These are phyloP conservation scores for Mellivora capensis DNA, from an alignment of 2,113 vertebrate species.

Conservation along the genomic window DNA sequence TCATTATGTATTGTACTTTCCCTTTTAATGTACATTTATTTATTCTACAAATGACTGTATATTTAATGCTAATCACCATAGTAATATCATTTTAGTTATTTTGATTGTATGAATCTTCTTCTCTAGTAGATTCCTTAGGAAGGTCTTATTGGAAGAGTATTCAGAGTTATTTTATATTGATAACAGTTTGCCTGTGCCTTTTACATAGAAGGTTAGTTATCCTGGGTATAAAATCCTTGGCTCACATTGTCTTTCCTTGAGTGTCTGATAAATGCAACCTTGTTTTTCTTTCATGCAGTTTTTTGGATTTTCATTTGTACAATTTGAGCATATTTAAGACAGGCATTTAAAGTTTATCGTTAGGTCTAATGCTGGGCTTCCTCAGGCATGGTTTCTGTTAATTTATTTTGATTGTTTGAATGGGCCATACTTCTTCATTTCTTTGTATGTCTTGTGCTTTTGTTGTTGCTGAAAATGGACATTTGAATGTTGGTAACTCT, in stretches of 20 bases:
- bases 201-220: background rate
- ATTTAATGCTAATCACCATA: background rate
- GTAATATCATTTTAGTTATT: background rate
- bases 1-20: background rate
- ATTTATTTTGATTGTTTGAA: background rate
- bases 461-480: background rate
- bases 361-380: background rate
- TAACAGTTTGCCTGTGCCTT: background rate
- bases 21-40: background rate
- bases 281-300: background rate
- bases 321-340: background rate
- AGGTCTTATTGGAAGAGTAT: background rate
- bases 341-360: background rate
- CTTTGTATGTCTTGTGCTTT: background rate
- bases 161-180: background rate
- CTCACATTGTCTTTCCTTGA: background rate
- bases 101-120: background rate
- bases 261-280: background rate
- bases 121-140: background rate
- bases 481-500: background rate
- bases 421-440: background rate
- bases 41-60: background rate
- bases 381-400: background rate
- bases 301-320: background rate
- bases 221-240: background rate